Percentiles rank a stretch among this genome's conserved stretches.
These are phyloP conservation scores for Lethenteron camtschaticum DNA, from an alignment of 2,113 vertebrate species.

Conservation along the genomic window DNA sequence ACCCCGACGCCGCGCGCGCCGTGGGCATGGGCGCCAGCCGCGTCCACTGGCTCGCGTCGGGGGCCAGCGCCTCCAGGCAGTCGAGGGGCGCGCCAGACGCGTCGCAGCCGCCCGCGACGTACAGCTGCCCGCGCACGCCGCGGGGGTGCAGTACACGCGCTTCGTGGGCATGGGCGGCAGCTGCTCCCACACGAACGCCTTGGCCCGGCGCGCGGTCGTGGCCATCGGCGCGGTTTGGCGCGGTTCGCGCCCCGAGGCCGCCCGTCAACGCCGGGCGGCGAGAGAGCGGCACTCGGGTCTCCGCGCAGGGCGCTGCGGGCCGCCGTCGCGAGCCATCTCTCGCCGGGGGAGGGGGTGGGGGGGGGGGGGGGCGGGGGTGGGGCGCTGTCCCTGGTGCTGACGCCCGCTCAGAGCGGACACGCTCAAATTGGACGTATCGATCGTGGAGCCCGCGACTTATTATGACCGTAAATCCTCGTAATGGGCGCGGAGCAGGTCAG, in stretches of 20 bases:
- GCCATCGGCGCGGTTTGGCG: constrained; percentile 26
- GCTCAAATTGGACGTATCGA: too few relatives aligned
- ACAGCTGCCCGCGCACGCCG: constrained; percentile 66
- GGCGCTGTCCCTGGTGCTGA: too few relatives aligned
- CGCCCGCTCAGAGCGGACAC: too few relatives aligned
- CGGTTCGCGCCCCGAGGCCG: too few relatives aligned
- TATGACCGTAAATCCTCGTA: too few relatives aligned
- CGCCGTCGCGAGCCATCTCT: not conserved
- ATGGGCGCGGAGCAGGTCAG: too few relatives aligned
- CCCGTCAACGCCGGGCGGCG: constrained; percentile 11
- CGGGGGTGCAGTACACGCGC: constrained; percentile 62
- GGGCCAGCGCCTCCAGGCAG: constrained; percentile 57
- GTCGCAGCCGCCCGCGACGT: constrained; percentile 71
- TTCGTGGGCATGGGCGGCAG: constrained; percentile 49
- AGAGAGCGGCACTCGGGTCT: constrained; percentile 2
- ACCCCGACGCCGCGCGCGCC: constrained; percentile 62
- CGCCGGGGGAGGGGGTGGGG: too few relatives aligned
- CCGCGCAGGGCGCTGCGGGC: not conserved
- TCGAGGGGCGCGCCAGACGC: constrained; percentile 46
- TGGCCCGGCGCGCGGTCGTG: constrained; percentile 50
- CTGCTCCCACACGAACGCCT: constrained; percentile 73
- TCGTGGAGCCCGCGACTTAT: too few relatives aligned
- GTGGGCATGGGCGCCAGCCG: constrained; percentile 54
- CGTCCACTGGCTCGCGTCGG: constrained; percentile 55
- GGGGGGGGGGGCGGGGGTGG: too few relatives aligned